Evolutionary conservation across 2,797 vertebrate species (phyloP).

Genomic region (Anguilla megastoma): DNA sequence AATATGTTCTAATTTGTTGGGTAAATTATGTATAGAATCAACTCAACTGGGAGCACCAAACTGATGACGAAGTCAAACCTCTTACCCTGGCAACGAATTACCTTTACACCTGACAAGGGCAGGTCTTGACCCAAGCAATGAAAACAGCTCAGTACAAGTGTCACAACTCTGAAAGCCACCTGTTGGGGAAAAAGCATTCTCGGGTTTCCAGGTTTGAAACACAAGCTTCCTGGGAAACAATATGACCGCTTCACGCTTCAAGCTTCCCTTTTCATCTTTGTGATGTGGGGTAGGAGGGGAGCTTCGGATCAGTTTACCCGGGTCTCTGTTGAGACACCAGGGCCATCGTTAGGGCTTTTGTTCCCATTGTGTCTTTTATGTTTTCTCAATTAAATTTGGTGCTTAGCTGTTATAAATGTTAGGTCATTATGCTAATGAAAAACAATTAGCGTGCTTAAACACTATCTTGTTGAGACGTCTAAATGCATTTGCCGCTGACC

Average conservation of each 20-base stretch:
- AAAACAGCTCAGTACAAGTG: slow-evolving; percentile 26
- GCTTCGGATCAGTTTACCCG: slow-evolving; percentile 31
- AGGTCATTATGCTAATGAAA: slow-evolving; percentile 9
- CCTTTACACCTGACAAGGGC: slow-evolving; percentile 11
- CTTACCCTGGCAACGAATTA: neutral
- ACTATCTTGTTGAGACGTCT: neutral
- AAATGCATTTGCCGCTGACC: neutral
- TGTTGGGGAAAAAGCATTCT: slow-evolving; percentile 13
- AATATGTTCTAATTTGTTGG: neutral
- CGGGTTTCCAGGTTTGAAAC: slow-evolving; percentile 33
- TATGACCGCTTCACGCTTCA: slow-evolving; percentile 33
- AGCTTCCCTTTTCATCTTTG: slow-evolving; percentile 23
- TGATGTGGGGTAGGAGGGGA: neutral
- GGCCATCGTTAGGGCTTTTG: slow-evolving; percentile 21
- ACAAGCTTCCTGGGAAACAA: slow-evolving; percentile 39
- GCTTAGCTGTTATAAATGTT: neutral
- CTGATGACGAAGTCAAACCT: neutral
- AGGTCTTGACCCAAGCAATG: slow-evolving; percentile 26
- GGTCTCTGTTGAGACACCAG: slow-evolving; percentile 1
- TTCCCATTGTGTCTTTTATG: slow-evolving; percentile 22
- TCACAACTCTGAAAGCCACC: slow-evolving; percentile 21
- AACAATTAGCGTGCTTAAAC: neutral
- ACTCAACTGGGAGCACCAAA: neutral
- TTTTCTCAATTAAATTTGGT: slow-evolving; percentile 25
- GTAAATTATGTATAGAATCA: neutral